phyloP scores from a whole-genome alignment of 2,113 vertebrate species.

The Polyodon spathula region DNA sequence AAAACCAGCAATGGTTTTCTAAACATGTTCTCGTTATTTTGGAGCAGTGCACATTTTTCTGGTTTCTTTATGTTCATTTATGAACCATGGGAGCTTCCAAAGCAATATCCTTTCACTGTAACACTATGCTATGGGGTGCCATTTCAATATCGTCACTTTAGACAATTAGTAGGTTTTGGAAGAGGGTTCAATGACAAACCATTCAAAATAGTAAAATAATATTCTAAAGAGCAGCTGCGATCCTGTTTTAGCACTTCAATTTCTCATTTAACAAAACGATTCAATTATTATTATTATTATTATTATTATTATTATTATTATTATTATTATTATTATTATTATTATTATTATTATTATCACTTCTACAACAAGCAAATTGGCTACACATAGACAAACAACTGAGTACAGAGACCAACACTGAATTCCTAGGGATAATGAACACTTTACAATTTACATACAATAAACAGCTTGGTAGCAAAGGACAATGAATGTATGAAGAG shows the following conservation, averaged over 20 bases:
- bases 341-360: too few species aligned
- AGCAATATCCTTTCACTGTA: conserved; percentile 11
- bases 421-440: too few species aligned
- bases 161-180: conserved; percentile 12
- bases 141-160: conserved; percentile 15
- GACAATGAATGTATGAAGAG: too few species aligned
- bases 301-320: too few species aligned
- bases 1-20: conserved; percentile 13
- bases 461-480: too few species aligned
- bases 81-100: conserved; percentile 13
- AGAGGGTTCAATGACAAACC: conserved; percentile 4
- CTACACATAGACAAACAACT: too few species aligned
- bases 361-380: too few species aligned
- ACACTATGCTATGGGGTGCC: conserved; percentile 6
- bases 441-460: too few species aligned
- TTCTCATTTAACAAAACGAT: conserved; percentile 1
- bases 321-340: too few species aligned
- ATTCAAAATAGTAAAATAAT: conserved; percentile 9
- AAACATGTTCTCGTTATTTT: conserved; percentile 5
- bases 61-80: conserved; percentile 9
- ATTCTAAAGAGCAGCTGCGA: conserved; percentile 1
- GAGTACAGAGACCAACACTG: too few species aligned
- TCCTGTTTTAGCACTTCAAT: not conserved
- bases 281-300: too few species aligned
- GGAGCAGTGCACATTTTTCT: conserved; percentile 6